phyloP scores from a whole-genome alignment of 2,888 invertebrate species.

The Oxytorus armatus region DNA sequence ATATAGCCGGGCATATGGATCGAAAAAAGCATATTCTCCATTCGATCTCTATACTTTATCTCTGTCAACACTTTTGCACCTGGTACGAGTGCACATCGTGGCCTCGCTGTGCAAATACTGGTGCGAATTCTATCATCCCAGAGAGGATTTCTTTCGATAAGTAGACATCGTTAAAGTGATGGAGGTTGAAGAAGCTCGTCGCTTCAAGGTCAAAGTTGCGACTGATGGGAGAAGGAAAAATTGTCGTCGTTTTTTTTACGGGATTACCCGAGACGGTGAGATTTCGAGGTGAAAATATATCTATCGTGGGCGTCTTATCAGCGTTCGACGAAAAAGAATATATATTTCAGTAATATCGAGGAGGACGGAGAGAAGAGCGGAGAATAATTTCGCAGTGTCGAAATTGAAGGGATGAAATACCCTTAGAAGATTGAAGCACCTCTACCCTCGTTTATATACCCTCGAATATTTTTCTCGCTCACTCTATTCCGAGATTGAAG shows the following conservation, averaged over 20 bases:
- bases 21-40: background rate
- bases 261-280: slow-evolving; percentile 7
- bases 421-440: slow-evolving; percentile 21
- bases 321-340: slow-evolving; percentile 6
- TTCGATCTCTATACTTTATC: slow-evolving; percentile 3
- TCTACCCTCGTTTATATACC: slow-evolving; percentile 29
- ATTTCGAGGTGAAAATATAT: slow-evolving; percentile 21
- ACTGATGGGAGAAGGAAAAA: background rate
- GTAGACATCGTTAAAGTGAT: background rate
- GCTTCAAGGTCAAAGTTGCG: slow-evolving; percentile 28
- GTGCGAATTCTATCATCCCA: slow-evolving; percentile 35
- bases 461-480: slow-evolving; percentile 31
- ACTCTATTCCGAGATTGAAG: slow-evolving; percentile 4
- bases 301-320: background rate
- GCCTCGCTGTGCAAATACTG: slow-evolving; percentile 19
- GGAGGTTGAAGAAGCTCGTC: slow-evolving; percentile 9
- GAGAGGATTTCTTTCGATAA: slow-evolving; percentile 24
- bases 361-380: background rate
- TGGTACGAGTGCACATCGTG: slow-evolving; percentile 1
- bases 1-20: background rate
- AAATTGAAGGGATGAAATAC: slow-evolving; percentile 1
- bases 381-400: background rate
- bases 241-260: slow-evolving; percentile 9
- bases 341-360: slow-evolving; percentile 8
- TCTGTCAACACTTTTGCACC: background rate